Conservation (phyloP, 2,113 vertebrate genomes). For the Anolis sagrei region DNA sequence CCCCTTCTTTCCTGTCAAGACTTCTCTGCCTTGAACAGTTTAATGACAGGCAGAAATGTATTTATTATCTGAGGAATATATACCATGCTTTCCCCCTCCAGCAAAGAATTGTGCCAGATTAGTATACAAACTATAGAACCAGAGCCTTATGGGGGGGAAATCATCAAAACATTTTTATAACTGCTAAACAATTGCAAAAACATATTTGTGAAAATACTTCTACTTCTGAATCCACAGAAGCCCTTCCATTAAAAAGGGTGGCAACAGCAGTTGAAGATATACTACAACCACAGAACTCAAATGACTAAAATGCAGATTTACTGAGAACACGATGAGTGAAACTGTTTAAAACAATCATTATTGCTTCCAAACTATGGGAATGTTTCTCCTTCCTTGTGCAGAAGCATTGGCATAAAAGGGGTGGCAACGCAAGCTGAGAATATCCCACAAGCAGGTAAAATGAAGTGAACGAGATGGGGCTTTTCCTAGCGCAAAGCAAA, state of each 20-base stretch:
- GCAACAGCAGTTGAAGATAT: background rate
- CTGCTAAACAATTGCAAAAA: background rate
- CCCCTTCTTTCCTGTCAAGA: background rate
- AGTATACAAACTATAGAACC: background rate
- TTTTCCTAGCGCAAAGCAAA: background rate
- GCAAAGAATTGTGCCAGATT: background rate
- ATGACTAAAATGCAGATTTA: background rate
- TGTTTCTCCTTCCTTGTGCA: background rate
- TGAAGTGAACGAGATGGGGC: background rate
- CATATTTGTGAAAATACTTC: background rate
- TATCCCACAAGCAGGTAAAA: background rate
- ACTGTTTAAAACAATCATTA: background rate
- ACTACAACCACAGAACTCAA: background rate
- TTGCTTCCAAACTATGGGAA: no score
- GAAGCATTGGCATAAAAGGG: background rate
- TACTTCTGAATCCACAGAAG: background rate
- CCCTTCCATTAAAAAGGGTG: background rate
- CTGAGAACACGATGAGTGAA: background rate
- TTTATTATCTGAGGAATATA: background rate
- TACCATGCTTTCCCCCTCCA: background rate
- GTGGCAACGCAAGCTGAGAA: background rate
- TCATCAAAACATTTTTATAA: background rate
- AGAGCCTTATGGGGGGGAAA: background rate
- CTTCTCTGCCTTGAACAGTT: background rate
- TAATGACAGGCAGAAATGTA: background rate